phyloP scores from a whole-genome alignment of 2,797 vertebrate species.

The Syngnathus acus region DNA sequence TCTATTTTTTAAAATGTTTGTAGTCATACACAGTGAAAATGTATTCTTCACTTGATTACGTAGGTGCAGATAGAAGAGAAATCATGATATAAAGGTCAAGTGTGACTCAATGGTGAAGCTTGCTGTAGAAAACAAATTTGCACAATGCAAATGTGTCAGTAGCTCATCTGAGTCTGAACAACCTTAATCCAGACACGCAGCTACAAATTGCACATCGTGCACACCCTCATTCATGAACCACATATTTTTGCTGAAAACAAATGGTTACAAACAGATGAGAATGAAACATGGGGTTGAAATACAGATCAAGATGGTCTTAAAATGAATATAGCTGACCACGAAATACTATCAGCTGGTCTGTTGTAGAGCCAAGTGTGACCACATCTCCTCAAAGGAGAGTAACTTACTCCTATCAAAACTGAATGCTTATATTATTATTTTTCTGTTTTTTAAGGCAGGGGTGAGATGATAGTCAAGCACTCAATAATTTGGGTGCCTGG shows the following conservation, averaged over 20 bases:
- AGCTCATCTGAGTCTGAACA: too few relatives aligned
- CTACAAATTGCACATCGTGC: too few relatives aligned
- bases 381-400: neutral
- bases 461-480: neutral
- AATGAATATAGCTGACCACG: neutral
- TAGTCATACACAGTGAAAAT: slow-evolving; percentile 13
- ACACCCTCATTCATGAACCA: too few relatives aligned
- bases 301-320: neutral
- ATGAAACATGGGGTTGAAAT: neutral
- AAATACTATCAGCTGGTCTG: neutral
- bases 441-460: neutral
- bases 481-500: neutral
- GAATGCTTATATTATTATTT: neutral
- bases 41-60: slow-evolving; percentile 32
- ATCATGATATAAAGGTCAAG: slow-evolving; percentile 24
- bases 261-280: neutral
- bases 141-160: neutral
- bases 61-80: neutral
- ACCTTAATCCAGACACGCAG: neutral
- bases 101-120: slow-evolving; percentile 33
- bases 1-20: too few relatives aligned
- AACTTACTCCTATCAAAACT: too few relatives aligned
- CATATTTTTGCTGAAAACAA: neutral
- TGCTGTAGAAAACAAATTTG: slow-evolving; percentile 14
- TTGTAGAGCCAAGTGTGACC: neutral